Conservation (phyloP, 2,797 vertebrate genomes). For the Intellagama lesueurii region DNA sequence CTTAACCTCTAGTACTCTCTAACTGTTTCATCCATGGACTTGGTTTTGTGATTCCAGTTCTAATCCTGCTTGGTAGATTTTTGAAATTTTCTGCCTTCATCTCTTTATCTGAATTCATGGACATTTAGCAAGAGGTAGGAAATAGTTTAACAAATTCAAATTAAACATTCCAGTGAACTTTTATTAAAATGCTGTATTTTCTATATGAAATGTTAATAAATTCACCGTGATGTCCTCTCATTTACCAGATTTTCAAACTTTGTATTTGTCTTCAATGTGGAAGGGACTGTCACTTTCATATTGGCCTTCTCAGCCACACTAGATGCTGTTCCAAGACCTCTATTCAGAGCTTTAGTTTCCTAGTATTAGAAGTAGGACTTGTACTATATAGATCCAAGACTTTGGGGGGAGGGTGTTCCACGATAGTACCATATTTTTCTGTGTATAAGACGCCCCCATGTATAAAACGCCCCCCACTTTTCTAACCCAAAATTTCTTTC, state of each 20-base stretch:
- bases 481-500: no score
- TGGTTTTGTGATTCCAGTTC: not conserved
- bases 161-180: not conserved
- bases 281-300: no score
- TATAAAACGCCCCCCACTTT: no score
- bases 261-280: no score
- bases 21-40: not conserved
- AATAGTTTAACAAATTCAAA: not conserved
- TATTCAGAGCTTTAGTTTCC: not conserved
- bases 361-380: not conserved
- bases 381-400: not conserved
- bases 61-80: not conserved
- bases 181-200: not conserved
- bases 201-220: not conserved
- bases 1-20: not conserved
- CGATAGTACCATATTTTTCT: no score
- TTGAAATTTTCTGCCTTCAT: not conserved
- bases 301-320: no score
- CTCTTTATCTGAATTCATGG: not conserved
- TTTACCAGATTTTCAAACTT: not conserved
- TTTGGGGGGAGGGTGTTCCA: not conserved
- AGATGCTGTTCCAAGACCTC: no score
- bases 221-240: not conserved
- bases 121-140: not conserved
- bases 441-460: no score